Evolutionary conservation across 2,888 invertebrate genomes (phyloP).

Genomic region (Aspidiotus rigidus): DNA sequence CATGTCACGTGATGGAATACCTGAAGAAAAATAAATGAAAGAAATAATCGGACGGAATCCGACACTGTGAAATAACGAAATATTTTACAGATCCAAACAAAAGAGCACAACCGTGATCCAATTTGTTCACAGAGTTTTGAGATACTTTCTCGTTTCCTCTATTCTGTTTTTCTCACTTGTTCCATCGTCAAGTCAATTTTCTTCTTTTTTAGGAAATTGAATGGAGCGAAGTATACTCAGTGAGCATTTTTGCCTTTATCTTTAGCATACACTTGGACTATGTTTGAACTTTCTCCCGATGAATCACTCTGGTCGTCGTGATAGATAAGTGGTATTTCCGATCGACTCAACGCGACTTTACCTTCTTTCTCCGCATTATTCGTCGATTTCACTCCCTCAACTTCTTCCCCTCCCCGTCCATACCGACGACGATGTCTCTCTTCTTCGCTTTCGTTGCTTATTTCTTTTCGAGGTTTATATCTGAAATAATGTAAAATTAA

Average conservation of each 20-base stretch:
- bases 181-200: too few species aligned
- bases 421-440: conserved; percentile 26
- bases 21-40: too few species aligned
- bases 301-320: conserved; percentile 15
- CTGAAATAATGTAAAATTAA: neutral
- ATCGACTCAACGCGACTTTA: conserved; percentile 6
- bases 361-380: conserved; percentile 9
- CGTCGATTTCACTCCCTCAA: neutral
- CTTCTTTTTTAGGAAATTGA: too few species aligned
- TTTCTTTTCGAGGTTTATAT: conserved; percentile 20
- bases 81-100: too few species aligned
- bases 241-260: conserved; percentile 22
- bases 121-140: too few species aligned
- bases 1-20: too few species aligned
- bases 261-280: conserved; percentile 17
- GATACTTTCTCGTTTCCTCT: too few species aligned
- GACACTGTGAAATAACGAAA: too few species aligned
- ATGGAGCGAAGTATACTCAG: too few species aligned
- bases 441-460: neutral
- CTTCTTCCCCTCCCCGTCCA: conserved; percentile 18
- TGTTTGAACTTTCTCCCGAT: conserved; percentile 27
- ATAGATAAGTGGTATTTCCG: neutral
- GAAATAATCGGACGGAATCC: too few species aligned
- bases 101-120: too few species aligned
- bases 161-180: too few species aligned